phyloP scores from a whole-genome alignment of 2,797 vertebrate species.

The Leptatherina wallacei region DNA sequence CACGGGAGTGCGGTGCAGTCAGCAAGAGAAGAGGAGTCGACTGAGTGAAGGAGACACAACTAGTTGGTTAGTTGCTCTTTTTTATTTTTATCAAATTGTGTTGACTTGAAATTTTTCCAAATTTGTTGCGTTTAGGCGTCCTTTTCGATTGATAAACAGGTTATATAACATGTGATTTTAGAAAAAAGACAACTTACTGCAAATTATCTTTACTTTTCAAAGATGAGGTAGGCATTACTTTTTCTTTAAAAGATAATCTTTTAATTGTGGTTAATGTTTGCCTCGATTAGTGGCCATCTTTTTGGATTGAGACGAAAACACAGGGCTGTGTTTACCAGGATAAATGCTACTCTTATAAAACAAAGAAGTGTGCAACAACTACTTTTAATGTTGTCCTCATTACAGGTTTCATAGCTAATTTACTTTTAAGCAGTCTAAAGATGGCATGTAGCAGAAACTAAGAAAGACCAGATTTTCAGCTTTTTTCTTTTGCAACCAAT shows the following conservation, averaged over 20 bases:
- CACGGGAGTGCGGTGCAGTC: constrained; percentile 48
- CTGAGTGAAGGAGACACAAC: constrained; percentile 6
- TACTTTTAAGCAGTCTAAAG: constrained; percentile 6
- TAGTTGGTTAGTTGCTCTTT: constrained; percentile 27
- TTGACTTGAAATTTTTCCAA: neutral
- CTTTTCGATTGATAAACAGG: neutral
- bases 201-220: neutral
- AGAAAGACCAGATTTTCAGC: neutral
- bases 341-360: constrained; percentile 34
- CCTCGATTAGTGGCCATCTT: neutral
- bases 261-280: too few species aligned
- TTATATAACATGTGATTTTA: neutral
- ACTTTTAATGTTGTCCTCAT: constrained; percentile 1
- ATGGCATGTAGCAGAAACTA: neutral
- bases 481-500: neutral
- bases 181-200: neutral
- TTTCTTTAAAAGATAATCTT: neutral
- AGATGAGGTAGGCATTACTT: neutral
- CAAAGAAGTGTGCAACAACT: constrained; percentile 5
- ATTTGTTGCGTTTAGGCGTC: neutral
- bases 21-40: constrained; percentile 22
- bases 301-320: neutral
- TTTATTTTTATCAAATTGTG: neutral
- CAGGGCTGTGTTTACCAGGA: constrained; percentile 9
- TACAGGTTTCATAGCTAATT: neutral